phyloP scores from a whole-genome alignment of 2,113 vertebrate genomes.

The Nycticorax nycticorax region DNA sequence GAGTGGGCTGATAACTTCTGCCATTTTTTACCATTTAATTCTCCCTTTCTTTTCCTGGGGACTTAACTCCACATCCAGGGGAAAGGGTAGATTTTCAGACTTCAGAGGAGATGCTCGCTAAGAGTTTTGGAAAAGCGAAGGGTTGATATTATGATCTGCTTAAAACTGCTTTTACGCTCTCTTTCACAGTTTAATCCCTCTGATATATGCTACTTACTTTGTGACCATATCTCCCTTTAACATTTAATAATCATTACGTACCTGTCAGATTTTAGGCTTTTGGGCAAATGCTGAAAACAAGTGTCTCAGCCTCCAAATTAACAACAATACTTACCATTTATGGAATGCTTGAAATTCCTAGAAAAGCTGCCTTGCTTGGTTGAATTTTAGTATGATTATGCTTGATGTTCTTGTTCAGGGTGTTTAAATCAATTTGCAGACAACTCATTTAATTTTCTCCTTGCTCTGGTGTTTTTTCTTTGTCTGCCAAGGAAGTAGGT shows the following conservation, averaged over 20 bases:
- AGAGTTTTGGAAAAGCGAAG: not conserved
- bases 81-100: not conserved
- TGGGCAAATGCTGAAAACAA: not conserved
- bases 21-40: not conserved
- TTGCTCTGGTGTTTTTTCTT: not conserved
- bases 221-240: not conserved
- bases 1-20: not conserved
- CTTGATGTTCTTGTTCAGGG: not conserved
- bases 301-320: not conserved
- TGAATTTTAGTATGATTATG: not conserved
- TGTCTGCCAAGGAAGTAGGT: not conserved
- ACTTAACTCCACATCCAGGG: not conserved
- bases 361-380: not conserved
- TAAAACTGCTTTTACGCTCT: not conserved
- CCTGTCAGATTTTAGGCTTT: not conserved
- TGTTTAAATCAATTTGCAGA: not conserved
- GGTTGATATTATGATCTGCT: not conserved
- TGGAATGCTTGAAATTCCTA: not conserved
- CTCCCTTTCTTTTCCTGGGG: not conserved
- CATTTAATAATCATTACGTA: not conserved
- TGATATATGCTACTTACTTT: not conserved
- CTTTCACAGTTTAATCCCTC: not conserved
- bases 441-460: not conserved
- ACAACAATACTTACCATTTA: slow-evolving; percentile 18
- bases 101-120: not conserved